A percentile compares a stretch with the other conserved stretches of the same genome.
These are phyloP conservation scores for Pseudanteris insignis DNA, from an alignment of 2,888 invertebrate genomes.

Conservation along the genomic window DNA sequence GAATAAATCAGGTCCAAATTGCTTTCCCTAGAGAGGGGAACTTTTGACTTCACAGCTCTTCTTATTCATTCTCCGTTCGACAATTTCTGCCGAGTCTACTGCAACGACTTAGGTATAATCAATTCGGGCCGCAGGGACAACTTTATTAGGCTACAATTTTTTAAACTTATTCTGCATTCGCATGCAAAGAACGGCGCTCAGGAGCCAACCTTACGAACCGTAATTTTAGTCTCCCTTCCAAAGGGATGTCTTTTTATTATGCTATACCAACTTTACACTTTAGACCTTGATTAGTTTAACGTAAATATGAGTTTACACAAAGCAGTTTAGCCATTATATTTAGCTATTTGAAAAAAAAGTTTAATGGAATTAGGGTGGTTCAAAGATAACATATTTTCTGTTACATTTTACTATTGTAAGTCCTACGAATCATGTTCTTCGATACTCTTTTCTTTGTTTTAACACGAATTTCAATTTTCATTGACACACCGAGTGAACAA, in stretches of 20 bases:
- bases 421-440: too few relatives aligned
- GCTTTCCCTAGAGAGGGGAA: constrained; percentile 47
- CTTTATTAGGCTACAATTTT: constrained; percentile 49
- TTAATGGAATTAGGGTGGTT: too few relatives aligned
- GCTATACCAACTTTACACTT: constrained; percentile 33
- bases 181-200: constrained; percentile 32
- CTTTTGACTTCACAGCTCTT: constrained; percentile 51
- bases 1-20: constrained; percentile 60
- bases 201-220: constrained; percentile 7
- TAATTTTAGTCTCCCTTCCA: constrained; percentile 1
- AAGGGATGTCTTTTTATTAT: constrained; percentile 19
- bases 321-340: constrained; percentile 16
- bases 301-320: constrained; percentile 32
- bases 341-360: too few relatives aligned
- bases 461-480: too few relatives aligned
- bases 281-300: constrained; percentile 17
- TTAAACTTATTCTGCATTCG: constrained; percentile 39
- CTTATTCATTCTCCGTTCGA: constrained; percentile 49
- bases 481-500: too few relatives aligned
- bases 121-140: constrained; percentile 44
- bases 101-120: constrained; percentile 48
- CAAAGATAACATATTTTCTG: too few relatives aligned
- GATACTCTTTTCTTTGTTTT: too few relatives aligned
- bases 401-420: too few relatives aligned
- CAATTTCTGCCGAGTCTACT: constrained; percentile 45